phyloP scores from a whole-genome alignment of 2,888 invertebrate genomes.

The Capitulum mitella region DNA sequence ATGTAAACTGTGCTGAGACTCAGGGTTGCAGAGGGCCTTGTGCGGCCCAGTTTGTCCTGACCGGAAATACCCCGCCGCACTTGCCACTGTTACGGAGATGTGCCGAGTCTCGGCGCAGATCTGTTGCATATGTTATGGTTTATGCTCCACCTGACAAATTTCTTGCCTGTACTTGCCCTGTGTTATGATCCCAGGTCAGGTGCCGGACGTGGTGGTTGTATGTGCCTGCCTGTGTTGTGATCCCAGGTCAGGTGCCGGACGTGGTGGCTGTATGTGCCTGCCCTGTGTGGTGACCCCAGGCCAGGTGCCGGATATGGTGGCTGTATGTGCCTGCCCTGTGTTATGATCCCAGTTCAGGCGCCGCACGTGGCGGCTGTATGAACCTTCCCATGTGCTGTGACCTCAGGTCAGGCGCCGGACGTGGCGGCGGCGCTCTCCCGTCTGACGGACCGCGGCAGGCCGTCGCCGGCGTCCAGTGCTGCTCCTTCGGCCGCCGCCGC shows the following conservation, averaged over 20 bases:
- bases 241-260: background rate
- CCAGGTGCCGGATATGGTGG: background rate
- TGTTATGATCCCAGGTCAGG: background rate
- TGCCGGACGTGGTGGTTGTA: background rate
- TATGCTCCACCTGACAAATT: no score
- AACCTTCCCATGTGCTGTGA: background rate
- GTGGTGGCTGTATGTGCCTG: no score
- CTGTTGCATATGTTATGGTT: no score
- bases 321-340: no score
- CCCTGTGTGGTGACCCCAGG: background rate
- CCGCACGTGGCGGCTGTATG: background rate
- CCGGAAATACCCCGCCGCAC: no score
- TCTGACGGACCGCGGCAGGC: background rate
- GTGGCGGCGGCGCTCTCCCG: constrained; percentile 3
- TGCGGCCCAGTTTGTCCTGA: no score
- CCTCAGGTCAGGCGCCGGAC: background rate
- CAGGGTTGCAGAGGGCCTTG: no score
- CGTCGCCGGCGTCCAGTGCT: background rate
- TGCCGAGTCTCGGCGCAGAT: no score
- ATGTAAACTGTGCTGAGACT: no score
- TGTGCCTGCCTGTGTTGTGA: background rate
- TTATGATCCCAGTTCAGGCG: no score
- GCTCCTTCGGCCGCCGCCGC: background rate
- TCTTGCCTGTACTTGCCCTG: no score
- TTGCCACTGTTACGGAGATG: no score